These are phyloP conservation scores for Corella eumyota DNA, from an alignment of 23 tunicate genomes.

Conservation along the genomic window DNA sequence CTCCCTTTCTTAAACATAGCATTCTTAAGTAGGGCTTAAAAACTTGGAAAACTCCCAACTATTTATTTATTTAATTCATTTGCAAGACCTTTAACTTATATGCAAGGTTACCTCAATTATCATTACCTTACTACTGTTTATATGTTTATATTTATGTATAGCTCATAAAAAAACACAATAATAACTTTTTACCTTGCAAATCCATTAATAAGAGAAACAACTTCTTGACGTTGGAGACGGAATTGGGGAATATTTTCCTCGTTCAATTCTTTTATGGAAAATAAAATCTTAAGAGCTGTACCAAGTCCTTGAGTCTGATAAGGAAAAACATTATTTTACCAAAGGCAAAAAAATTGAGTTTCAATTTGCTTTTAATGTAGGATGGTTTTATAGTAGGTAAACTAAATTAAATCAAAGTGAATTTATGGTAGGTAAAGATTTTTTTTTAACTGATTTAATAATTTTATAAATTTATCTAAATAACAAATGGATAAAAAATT, in stretches of 20 bases:
- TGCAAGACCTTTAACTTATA: too few relatives aligned
- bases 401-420: background rate
- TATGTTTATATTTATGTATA: too few relatives aligned
- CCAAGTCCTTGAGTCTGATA: conserved; percentile 90
- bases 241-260: conserved; percentile 14
- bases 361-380: too few relatives aligned
- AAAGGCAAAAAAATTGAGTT: background rate
- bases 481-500: background rate
- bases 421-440: background rate
- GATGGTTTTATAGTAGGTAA: background rate
- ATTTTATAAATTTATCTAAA: background rate
- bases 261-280: conserved; percentile 37
- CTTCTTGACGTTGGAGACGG: conserved; percentile 55
- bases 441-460: background rate
- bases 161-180: background rate
- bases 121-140: too few relatives aligned
- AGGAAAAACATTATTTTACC: background rate
- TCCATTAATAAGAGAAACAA: conserved; percentile 67
- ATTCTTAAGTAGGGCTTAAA: background rate
- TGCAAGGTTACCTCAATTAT: too few relatives aligned
- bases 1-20: background rate
- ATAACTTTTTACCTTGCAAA: conserved; percentile 85
- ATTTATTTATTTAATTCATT: too few relatives aligned
- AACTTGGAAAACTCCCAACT: too few relatives aligned
- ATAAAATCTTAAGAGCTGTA: conserved; percentile 82